Evolutionary conservation across 2,113 vertebrate species (phyloP).

Genomic region (Sula dactylatra): DNA sequence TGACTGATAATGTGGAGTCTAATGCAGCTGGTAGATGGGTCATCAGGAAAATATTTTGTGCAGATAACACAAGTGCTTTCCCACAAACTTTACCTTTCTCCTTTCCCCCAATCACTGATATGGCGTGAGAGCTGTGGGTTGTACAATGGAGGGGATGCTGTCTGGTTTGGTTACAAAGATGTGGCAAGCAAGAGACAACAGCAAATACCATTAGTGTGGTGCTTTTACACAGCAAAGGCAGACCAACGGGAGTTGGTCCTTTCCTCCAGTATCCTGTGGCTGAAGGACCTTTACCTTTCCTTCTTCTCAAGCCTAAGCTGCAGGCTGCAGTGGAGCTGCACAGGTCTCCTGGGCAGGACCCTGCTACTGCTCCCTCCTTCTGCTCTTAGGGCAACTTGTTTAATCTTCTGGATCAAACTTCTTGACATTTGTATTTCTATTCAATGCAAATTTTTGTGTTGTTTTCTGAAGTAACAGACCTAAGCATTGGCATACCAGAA

Average conservation of each 20-base stretch:
- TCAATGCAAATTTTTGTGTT: neutral
- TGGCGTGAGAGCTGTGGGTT: rapidly evolving
- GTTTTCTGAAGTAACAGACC: neutral
- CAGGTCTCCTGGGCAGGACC: neutral
- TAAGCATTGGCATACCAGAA: neutral
- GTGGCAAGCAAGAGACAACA: neutral
- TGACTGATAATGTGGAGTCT: neutral
- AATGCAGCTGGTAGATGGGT: neutral
- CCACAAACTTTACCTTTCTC: neutral
- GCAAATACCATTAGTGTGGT: neutral
- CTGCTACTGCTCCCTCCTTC: neutral
- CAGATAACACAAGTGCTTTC: neutral
- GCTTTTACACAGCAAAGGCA: neutral
- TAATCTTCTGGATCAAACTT: neutral
- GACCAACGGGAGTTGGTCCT: neutral
- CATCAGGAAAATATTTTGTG: neutral
- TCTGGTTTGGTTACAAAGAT: neutral
- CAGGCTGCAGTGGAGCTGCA: neutral
- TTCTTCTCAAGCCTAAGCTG: neutral
- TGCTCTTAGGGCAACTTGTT: neutral
- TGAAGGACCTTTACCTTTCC: neutral
- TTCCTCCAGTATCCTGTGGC: neutral
- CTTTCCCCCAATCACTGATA: neutral
- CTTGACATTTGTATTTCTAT: neutral
- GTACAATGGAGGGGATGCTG: neutral